A percentile compares a stretch with the other conserved stretches of the same genome.
Evolutionary conservation across 2,113 vertebrate genomes (phyloP).

Genomic region (Ptilonorhynchus violaceus): DNA sequence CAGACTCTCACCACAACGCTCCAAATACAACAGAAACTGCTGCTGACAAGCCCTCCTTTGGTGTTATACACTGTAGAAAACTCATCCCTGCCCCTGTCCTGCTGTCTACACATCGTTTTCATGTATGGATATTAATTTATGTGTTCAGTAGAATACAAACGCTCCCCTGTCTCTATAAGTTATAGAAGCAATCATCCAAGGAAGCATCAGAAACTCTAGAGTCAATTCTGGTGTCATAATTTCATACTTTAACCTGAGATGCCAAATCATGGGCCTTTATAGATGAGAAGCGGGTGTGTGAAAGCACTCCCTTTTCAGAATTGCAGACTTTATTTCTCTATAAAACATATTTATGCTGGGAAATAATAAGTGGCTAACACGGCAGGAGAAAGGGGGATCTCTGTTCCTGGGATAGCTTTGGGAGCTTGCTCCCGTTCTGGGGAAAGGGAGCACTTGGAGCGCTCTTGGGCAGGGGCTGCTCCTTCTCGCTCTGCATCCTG

Average conservation of each 20-base stretch:
- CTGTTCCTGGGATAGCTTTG: neutral
- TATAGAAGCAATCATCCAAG: slow-evolving; percentile 81
- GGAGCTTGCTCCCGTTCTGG: neutral
- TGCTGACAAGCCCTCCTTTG: neutral
- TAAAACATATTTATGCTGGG: slow-evolving; percentile 75
- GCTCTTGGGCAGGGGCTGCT: neutral
- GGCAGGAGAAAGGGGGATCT: slow-evolving; percentile 5
- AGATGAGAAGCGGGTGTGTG: slow-evolving; percentile 68
- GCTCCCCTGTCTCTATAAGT: slow-evolving; percentile 77
- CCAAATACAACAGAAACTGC: neutral
- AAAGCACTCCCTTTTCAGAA: slow-evolving; percentile 72
- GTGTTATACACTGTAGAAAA: slow-evolving; percentile 19
- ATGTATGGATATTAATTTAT: slow-evolving; percentile 80
- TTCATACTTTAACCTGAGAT: slow-evolving; percentile 75
- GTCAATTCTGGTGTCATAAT: slow-evolving; percentile 81
- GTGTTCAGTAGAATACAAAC: slow-evolving; percentile 76
- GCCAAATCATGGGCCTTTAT: slow-evolving; percentile 74
- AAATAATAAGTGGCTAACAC: slow-evolving; percentile 69
- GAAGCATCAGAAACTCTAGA: slow-evolving; percentile 78
- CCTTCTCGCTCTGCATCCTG: neutral
- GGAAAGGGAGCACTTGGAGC: neutral
- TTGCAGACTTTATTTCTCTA: slow-evolving; percentile 75
- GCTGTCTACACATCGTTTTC: slow-evolving; percentile 61
- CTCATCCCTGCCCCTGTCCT: slow-evolving; percentile 27
- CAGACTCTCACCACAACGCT: neutral